phyloP scores from a whole-genome alignment of 2,888 invertebrate genomes.

The Ophion costatus region DNA sequence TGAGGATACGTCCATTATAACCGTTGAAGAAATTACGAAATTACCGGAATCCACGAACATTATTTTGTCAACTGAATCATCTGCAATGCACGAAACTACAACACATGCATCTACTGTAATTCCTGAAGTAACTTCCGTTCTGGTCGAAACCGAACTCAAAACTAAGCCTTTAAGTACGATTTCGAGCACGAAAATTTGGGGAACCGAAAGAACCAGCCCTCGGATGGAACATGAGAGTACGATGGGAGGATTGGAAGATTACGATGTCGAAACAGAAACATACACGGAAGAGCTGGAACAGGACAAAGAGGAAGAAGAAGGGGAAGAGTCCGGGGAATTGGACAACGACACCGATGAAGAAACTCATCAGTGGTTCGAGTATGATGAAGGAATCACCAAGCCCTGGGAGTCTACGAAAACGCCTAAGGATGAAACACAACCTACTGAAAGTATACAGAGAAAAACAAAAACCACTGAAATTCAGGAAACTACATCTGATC shows the following conservation, averaged over 20 bases:
- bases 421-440: background rate
- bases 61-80: background rate
- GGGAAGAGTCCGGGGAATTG: background rate
- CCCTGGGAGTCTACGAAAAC: background rate
- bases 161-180: background rate
- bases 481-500: background rate
- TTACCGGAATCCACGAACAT: conserved; percentile 5
- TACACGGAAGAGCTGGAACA: conserved; percentile 14
- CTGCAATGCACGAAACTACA: background rate
- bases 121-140: background rate
- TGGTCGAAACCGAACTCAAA: background rate
- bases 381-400: background rate
- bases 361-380: background rate
- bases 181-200: background rate
- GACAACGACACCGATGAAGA: background rate
- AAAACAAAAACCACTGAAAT: conserved; percentile 22
- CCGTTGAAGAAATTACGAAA: conserved; percentile 36
- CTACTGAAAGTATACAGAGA: background rate
- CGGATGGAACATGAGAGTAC: too few relatives aligned
- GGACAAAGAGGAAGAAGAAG: background rate
- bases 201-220: background rate
- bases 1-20: conserved; percentile 41
- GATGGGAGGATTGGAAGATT: conserved; percentile 45
- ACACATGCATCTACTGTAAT: background rate
- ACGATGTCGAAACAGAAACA: conserved; percentile 45